These are phyloP conservation scores for Protophormia terraenovae DNA, from an alignment of 2,888 invertebrate species.

Conservation along the genomic window DNA sequence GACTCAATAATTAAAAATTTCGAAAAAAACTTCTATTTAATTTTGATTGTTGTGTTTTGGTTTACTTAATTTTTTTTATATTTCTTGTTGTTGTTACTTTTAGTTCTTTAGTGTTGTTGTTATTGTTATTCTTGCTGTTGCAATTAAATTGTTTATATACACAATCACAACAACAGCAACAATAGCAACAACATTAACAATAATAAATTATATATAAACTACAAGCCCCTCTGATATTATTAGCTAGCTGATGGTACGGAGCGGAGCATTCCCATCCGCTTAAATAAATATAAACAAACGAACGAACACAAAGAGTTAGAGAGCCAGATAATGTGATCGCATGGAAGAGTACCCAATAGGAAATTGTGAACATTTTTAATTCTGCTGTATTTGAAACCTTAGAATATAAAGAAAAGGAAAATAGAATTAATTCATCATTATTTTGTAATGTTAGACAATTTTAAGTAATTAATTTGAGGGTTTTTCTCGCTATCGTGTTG, in stretches of 20 bases:
- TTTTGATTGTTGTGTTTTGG: constrained; percentile 29
- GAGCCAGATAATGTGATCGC: neutral
- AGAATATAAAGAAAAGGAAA: too few species aligned
- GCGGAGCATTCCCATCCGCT: constrained; percentile 40
- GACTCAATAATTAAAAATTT: constrained; percentile 25
- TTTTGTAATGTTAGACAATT: too few species aligned
- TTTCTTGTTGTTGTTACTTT: neutral
- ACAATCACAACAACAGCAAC: constrained; percentile 20
- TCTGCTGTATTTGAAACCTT: too few species aligned
- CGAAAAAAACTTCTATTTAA: constrained; percentile 25
- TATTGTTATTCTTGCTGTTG: constrained; percentile 26
- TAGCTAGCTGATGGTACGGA: neutral
- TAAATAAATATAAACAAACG: neutral
- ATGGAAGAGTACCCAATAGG: constrained; percentile 11
- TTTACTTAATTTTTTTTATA: constrained; percentile 16
- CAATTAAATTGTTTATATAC: constrained; percentile 60
- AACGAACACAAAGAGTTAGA: constrained; percentile 4
- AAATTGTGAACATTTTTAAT: too few species aligned
- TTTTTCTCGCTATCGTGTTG: too few species aligned
- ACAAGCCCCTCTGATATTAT: constrained; percentile 36
- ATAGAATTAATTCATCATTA: too few species aligned
- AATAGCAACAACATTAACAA: neutral
- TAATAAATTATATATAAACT: constrained; percentile 52
- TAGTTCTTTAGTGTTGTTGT: neutral
- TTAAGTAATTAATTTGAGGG: too few species aligned